Evolutionary conservation across 2,888 invertebrate species (phyloP), one percentile per base, ranked within the genome.

Genomic region (Epicampocera succincta): DNA sequence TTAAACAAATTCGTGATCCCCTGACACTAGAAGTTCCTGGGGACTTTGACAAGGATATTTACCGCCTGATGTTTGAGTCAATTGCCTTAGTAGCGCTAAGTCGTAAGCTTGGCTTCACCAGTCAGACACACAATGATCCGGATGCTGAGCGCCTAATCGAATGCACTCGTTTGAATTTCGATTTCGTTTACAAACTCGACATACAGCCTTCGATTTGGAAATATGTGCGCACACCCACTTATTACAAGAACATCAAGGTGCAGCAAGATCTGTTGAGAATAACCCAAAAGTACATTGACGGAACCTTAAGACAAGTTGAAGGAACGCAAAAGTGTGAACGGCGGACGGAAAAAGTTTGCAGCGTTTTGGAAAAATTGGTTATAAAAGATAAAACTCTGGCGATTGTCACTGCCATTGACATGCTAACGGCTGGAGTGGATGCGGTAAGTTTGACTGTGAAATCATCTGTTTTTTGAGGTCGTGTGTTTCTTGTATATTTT

Each of bases 361-460:
- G 93, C 83, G 90, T 93, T 65, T 88, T 94, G 76, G 92, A 93
- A 84, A 91, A 91, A 79, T 85, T 94, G 44, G 85, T 93, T n/a
- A 88, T 89, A 52, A 89, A 91, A 12, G 92, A 93, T 86, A 90
- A 91, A 58, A 89, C 91, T 72, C 87, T 92, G 3, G 93, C 93
- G 0, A 84, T 91, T 9, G 90, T 92, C 3, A 93, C 93, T 92
- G 92, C 92, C 1, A 87, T 92, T 81, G 94, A 94, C 85, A 92
- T 93, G 91, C 80, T 94, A n/a, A 89, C 92, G 29, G 93, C 93
- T 12, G 94, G 93, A 33, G 91, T 94, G 17, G 94, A 94, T 87
- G 93, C 93, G 78, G 93, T 94, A 88, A 91, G 89, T n/a, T n/a
- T n/a, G n/a, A n/a, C n/a, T n/a, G n/a, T n/a, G n/a, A n/a, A n/a